Percentiles rank a stretch among this genome's conserved stretches.
Conservation (phyloP, 2,797 vertebrate genomes). For the Neopelma chrysocephalum region DNA sequence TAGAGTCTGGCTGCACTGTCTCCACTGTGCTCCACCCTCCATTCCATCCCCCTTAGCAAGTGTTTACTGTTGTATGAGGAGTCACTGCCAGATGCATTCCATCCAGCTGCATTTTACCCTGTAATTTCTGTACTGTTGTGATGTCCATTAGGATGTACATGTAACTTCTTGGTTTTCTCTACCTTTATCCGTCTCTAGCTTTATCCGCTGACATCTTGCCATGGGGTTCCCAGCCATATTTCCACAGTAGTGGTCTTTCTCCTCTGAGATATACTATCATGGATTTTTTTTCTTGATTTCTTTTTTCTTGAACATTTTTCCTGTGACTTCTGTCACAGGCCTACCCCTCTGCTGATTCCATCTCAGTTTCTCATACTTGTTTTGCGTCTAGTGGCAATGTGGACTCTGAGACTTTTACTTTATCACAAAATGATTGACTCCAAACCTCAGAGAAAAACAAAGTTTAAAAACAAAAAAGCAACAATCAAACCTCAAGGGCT, state of each 20-base stretch:
- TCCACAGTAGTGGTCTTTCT: neutral
- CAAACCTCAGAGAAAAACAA: neutral
- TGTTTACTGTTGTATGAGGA: neutral
- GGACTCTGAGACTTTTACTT: neutral
- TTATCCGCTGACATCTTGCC: neutral
- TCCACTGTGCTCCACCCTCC: neutral
- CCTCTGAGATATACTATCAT: neutral
- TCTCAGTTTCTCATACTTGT: neutral
- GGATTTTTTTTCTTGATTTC: rapidly evolving
- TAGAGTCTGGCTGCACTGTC: neutral
- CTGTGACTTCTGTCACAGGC: neutral
- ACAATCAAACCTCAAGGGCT: neutral
- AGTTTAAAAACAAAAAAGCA: neutral
- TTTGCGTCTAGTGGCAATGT: neutral
- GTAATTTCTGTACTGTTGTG: neutral
- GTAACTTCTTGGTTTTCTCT: neutral
- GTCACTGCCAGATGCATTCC: neutral
- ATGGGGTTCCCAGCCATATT: neutral
- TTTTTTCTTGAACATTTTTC: neutral
- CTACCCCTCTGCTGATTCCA: neutral
- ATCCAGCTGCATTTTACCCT: neutral
- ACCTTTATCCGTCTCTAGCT: neutral
- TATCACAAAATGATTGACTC: neutral
- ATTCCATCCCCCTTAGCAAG: neutral
- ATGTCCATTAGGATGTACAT: neutral